Percentiles rank a stretch among this genome's conserved stretches.
phyloP scores from a whole-genome alignment of 2,797 vertebrate genomes.

The Monodelphis domestica region DNA sequence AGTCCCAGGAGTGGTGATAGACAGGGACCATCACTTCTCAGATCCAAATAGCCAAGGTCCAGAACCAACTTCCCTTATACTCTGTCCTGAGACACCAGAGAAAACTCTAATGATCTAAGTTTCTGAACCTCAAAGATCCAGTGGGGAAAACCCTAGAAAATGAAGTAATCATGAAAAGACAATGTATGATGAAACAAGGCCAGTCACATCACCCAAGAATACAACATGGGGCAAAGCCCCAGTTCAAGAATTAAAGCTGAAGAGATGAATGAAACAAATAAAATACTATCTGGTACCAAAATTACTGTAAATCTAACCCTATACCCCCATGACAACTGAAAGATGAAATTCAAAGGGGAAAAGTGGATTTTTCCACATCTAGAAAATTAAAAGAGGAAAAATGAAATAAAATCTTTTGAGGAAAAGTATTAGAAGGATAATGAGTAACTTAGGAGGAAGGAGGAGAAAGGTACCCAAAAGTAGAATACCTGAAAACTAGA shows the following conservation, averaged over 20 bases:
- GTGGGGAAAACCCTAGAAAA: neutral
- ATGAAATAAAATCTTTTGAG: neutral
- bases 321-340: neutral
- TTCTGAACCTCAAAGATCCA: neutral
- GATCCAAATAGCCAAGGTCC: neutral
- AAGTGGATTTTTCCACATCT: neutral
- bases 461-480: neutral
- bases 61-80: too few species aligned
- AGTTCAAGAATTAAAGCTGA: neutral
- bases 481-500: neutral
- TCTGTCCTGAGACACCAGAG: neutral
- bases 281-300: neutral
- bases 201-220: neutral
- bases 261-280: neutral
- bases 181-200: neutral
- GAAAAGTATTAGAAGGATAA: neutral
- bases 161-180: neutral
- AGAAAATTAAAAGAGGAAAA: neutral
- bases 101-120: neutral
- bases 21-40: neutral
- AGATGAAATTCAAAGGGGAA: neutral
- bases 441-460: neutral
- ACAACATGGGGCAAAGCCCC: neutral
- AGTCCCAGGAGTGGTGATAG: neutral
- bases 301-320: neutral